Percentiles rank a stretch among this genome's conserved stretches.
Evolutionary conservation across 1,140 invertebrate species (phyloP).

Genomic region (Myzus persicae): DNA sequence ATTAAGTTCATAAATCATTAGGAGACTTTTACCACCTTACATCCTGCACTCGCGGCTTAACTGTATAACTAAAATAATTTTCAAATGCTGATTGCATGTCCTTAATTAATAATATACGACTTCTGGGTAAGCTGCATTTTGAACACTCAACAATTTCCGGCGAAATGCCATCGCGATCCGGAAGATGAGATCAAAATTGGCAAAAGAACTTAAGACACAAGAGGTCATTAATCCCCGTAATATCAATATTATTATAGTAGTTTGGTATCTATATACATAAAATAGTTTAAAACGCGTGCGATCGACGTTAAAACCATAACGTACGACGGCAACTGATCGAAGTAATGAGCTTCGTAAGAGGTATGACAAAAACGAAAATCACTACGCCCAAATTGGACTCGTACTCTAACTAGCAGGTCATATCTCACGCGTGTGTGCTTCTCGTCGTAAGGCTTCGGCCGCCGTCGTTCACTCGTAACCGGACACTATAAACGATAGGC

Average conservation of each 20-base stretch:
- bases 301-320: neutral
- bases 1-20: neutral
- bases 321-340: neutral
- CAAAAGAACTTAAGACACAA: too few relatives aligned
- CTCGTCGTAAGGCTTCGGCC: neutral
- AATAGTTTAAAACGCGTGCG: neutral
- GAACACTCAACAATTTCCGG: neutral
- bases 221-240: too few relatives aligned
- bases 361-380: neutral
- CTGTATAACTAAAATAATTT: accelerated
- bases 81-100: neutral
- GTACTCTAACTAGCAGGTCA: neutral
- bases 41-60: neutral
- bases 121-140: neutral
- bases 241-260: too few relatives aligned
- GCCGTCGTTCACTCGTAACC: neutral
- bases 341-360: neutral
- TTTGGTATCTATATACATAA: too few relatives aligned
- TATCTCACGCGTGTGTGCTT: neutral
- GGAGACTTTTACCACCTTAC: neutral
- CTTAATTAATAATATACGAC: neutral
- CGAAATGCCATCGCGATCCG: neutral
- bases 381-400: neutral
- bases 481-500: neutral
- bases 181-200: neutral